Base-by-base conservation (phyloP, 2,888 invertebrate genomes). In the Clivina fossor region DNA sequence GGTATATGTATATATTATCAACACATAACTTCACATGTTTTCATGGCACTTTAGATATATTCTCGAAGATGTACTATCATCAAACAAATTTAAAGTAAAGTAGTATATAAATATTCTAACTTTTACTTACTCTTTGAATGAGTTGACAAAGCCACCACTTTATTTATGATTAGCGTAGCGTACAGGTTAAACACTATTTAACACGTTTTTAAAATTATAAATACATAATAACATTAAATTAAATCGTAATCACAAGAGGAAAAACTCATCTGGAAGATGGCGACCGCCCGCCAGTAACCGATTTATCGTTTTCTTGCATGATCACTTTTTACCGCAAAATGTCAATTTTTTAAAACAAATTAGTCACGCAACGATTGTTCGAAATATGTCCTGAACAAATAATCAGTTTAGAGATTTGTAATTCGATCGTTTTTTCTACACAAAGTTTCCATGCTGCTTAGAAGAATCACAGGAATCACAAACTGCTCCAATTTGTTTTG, bases 181-280 rank as follows among this genome's bases (percentile, higher is more conserved):
- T 60, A 61, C 60, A 58, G 53, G 37, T 57, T 56, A 58, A 61
- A 56, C 65, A 67, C 66, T 58, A n/a, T n/a, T n/a, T n/a, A n/a
- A n/a, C n/a, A n/a, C 58, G 59, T 64, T 62, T 61, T 67, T 61
- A 65, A 63, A 57, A 60, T 62, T 62, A 63, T 60, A 62, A 64
- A 63, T 64, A 58, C 65, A 69, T 67, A 63, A 65, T 66, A 61
- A 64, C 58, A 58, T 61, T 58, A 62, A 65, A 66, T 64, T 65
- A 64, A 66, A 67, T 66, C 68, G 64, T 62, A 64, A 65, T 65
- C 65, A 68, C 65, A 64, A 64, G 65, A 69, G 70, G 71, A 54
- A 78, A 78, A 75, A 76, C 71, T 76, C 72, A 75, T 75, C 74
- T 75, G 75, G 76, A 80, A 80, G 78, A 80, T 80, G 79, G 80